phyloP scores from a whole-genome alignment of 2,797 vertebrate genomes.

The Anabacerthia variegaticeps region DNA sequence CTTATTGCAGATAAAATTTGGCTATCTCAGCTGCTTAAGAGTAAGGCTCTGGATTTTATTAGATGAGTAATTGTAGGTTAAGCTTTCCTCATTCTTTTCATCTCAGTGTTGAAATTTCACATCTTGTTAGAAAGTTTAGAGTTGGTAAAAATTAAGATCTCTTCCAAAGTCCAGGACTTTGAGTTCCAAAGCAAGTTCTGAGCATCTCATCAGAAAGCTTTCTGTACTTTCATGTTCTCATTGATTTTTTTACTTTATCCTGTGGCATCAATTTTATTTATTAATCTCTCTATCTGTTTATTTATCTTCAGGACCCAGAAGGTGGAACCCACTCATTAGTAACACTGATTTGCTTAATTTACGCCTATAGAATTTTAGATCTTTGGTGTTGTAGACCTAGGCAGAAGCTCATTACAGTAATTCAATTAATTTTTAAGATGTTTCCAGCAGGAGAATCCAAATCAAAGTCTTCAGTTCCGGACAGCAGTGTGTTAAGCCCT shows the following conservation, averaged over 20 bases:
- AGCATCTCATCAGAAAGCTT: background rate
- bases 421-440: background rate
- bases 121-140: background rate
- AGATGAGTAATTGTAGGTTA: conserved; percentile 8
- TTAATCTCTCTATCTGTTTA: background rate
- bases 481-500: background rate
- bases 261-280: accelerated
- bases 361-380: background rate
- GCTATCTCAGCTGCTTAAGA: background rate
- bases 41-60: conserved; percentile 21
- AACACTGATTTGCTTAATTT: background rate
- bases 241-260: background rate
- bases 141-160: background rate
- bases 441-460: background rate
- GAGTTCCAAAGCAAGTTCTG: background rate
- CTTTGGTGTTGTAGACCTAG: background rate
- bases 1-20: conserved; percentile 44
- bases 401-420: background rate
- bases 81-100: background rate
- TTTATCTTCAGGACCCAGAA: background rate
- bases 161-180: background rate
- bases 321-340: background rate
- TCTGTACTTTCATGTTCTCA: background rate
- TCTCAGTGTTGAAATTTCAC: background rate
- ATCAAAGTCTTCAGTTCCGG: background rate